Conservation (phyloP, 2,888 invertebrate genomes). For the Tachina grossa region DNA sequence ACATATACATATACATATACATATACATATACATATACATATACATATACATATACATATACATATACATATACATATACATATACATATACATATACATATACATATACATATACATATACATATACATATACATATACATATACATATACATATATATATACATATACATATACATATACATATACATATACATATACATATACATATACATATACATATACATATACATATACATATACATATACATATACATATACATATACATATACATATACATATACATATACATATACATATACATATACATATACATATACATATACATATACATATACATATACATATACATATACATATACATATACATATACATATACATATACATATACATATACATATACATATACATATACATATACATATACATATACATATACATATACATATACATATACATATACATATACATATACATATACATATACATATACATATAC, state of each 20-base stretch:
- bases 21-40: background rate
- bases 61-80: background rate
- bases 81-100: background rate
- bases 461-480: background rate
- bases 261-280: background rate
- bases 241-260: background rate
- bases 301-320: background rate
- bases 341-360: background rate
- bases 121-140: background rate
- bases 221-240: background rate
- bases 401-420: background rate
- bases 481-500: background rate
- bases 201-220: background rate
- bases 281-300: background rate
- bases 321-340: background rate
- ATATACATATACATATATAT: background rate
- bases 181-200: background rate
- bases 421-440: background rate
- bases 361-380: background rate
- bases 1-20: background rate
- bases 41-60: background rate
- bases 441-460: background rate
- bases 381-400: background rate
- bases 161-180: background rate
- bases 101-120: background rate